These are phyloP conservation scores for Drosophila trichaetosa DNA, from an alignment of 2,888 invertebrate species.

Conservation along the genomic window DNA sequence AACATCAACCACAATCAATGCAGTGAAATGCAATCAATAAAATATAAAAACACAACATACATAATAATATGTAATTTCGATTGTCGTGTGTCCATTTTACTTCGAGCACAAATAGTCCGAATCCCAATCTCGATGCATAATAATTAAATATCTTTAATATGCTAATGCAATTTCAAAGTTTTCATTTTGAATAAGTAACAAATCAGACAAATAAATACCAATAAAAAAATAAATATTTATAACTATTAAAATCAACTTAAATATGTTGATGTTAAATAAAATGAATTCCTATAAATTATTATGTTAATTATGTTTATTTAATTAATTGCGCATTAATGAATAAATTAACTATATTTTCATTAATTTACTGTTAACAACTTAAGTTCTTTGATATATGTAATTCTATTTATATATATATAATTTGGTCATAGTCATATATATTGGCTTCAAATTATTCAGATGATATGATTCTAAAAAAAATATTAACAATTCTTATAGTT, in stretches of 20 bases:
- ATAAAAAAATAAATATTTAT: not conserved
- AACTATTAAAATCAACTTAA: not conserved
- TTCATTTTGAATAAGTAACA: not conserved
- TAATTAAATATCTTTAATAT: not conserved
- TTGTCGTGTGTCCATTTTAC: slow-evolving; percentile 47
- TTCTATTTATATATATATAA: too few relatives aligned
- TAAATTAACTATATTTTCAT: not conserved
- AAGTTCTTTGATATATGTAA: not conserved
- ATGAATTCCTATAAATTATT: not conserved
- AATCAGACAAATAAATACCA: too few relatives aligned
- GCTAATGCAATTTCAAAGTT: not conserved
- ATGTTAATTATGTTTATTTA: not conserved
- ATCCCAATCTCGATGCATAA: not conserved
- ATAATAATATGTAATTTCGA: not conserved
- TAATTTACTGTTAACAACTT: not conserved
- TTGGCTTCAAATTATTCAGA: not conserved
- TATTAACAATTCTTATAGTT: not conserved
- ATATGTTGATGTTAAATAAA: not conserved
- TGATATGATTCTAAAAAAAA: not conserved
- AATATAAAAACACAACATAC: slow-evolving; percentile 3
- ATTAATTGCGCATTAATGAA: not conserved
- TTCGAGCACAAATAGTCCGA: slow-evolving; percentile 6
- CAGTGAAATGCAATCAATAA: slow-evolving; percentile 37
- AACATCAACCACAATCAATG: slow-evolving; percentile 39
- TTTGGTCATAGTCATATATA: not conserved